Evolutionary conservation across 2,888 invertebrate genomes (phyloP), one percentile per base, ranked within the genome.

Genomic region (Gasteruption jaculator): DNA sequence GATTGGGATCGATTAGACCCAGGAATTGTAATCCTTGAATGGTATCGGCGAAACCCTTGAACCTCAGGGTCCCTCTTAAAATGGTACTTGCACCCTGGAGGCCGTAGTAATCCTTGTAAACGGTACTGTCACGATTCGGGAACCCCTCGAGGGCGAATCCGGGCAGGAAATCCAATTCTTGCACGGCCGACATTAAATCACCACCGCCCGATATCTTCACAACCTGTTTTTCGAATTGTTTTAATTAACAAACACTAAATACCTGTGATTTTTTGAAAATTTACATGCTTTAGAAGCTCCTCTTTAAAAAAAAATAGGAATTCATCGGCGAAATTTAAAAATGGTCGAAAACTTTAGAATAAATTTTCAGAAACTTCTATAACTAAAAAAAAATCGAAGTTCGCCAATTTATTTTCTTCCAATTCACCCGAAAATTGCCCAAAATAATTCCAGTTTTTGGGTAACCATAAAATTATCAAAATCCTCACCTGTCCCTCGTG

Each of bases 101-200:
- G 3, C 91, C 91, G 66, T 99, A 99, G 0, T 90, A 76, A 33
- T 86, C 78, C 1, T 84, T 80, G 65, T 99, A 99, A 25, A 83
- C 78, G 0, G 90, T 89, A 40, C 96, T 96, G 69, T 99, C 97
- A 43, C 99, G 78, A 74, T 97, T 99, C 0, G 97, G 94, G 64
- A 90, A 96, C 0, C 96, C 96, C 74, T 97, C 96, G 38, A 97
- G 76, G 10, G 92, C 89, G 63, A 97, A 94, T 1, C 97, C 99
- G 0, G 97, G 97, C 39, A 99, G 75, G 72, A 97, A 99, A 65
- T 91, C 83, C 38, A 96, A 74, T 1, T 81, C 79, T 30, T 84
- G 80, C 0, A 86, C 82, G 5, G 84, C 78, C 1, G 91, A 85
- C 83, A 99, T 85, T 24, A 99, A 75, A 46, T 86, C 86, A 2